Conservation (phyloP, 1,140 invertebrate genomes). For the Philotrypesis tridentata region DNA sequence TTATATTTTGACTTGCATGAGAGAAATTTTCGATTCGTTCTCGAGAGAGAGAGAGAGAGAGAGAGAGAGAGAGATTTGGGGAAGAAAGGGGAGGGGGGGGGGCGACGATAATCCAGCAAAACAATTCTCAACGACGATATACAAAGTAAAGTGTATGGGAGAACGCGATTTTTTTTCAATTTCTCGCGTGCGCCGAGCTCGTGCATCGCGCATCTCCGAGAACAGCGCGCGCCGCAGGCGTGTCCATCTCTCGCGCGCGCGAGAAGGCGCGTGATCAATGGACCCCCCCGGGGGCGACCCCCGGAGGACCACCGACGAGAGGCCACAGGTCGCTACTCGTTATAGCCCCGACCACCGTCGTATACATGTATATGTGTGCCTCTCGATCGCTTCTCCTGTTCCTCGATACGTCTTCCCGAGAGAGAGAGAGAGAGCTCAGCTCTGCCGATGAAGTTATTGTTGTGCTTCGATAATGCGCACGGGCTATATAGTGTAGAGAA, state of each 20-base stretch:
- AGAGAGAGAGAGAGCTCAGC: too few species aligned
- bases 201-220: not conserved
- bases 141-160: too few species aligned
- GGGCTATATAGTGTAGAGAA: not conserved
- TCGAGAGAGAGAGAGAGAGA: too few species aligned
- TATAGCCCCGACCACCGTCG: constrained; percentile 48
- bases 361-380: too few species aligned
- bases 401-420: not conserved
- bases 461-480: not conserved
- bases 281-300: constrained; percentile 55
- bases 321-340: constrained; percentile 57
- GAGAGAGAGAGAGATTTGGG: too few species aligned
- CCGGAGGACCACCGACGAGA: constrained; percentile 54
- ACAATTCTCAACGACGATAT: too few species aligned
- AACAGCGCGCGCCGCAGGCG: not conserved
- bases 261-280: constrained; percentile 54
- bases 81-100: too few species aligned
- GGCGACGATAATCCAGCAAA: too few species aligned
- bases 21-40: too few species aligned
- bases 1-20: not conserved
- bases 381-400: not conserved
- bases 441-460: constrained; percentile 4
- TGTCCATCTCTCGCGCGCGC: not conserved
- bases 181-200: not conserved
- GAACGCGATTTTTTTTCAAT: not conserved